Conservation (phyloP, 2,888 invertebrate genomes). For the Spatulosminthurus flaviceps region DNA sequence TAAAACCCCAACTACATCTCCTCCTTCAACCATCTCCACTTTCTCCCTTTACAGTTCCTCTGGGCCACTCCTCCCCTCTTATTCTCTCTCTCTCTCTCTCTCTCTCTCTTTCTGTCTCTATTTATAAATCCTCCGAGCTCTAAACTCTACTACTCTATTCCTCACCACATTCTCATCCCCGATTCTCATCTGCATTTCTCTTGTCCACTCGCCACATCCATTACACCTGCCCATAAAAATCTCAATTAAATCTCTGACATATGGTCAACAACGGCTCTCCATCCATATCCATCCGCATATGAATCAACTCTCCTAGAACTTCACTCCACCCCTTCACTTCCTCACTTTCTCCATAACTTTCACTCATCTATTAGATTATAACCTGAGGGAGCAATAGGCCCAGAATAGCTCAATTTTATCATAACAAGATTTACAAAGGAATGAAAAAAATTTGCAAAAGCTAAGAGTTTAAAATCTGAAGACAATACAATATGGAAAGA, state of each 20-base stretch:
- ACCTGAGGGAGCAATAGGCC: too few species aligned
- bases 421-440: too few species aligned
- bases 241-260: neutral
- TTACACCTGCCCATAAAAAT: neutral
- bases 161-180: conserved; percentile 33
- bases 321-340: too few species aligned
- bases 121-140: conserved; percentile 47
- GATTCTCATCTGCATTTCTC: conserved; percentile 40
- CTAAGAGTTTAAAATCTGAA: too few species aligned
- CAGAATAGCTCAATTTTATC: too few species aligned
- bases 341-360: too few species aligned
- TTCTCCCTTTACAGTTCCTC: conserved; percentile 40
- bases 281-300: too few species aligned
- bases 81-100: conserved; percentile 39
- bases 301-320: too few species aligned
- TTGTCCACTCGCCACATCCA: neutral
- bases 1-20: conserved; percentile 26
- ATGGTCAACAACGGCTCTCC: too few species aligned
- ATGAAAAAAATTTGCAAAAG: too few species aligned
- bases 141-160: conserved; percentile 35
- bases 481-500: too few species aligned
- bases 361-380: too few species aligned
- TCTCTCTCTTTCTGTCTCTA: conserved; percentile 38
- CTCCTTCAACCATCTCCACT: neutral
- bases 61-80: conserved; percentile 39